Base-by-base conservation (phyloP, 2,888 invertebrate genomes). In the Parapristionchus giblindavisi region DNA sequence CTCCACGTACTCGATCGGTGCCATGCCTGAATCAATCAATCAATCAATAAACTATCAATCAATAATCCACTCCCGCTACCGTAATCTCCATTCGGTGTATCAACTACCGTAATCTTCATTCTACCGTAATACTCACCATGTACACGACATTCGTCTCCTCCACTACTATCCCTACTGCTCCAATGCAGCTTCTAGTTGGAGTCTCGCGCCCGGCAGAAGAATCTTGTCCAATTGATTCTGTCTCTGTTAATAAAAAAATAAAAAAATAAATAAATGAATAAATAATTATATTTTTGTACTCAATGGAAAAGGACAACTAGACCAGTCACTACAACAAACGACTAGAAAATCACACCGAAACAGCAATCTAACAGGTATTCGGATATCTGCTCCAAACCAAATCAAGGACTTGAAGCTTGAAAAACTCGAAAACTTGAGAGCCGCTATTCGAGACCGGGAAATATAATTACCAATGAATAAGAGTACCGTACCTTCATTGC, bases 401-500 rank as follows among this genome's bases (percentile, higher is more conserved):
- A n/a, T n/a, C n/a, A n/a, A n/a, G n/a, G n/a, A n/a, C n/a, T n/a
- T n/a, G n/a, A n/a, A n/a, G n/a, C n/a, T n/a, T n/a, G n/a, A n/a
- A n/a, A n/a, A n/a, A n/a, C n/a, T n/a, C n/a, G n/a, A n/a, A n/a
- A n/a, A n/a, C n/a, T n/a, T n/a, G n/a, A n/a, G n/a, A n/a, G n/a
- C n/a, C n/a, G n/a, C n/a, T n/a, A n/a, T n/a, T n/a, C n/a, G n/a
- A n/a, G n/a, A n/a, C n/a, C n/a, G n/a, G n/a, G n/a, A n/a, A n/a
- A n/a, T n/a, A n/a, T n/a, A n/a, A n/a, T n/a, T n/a, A n/a, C n/a
- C n/a, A n/a, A n/a, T n/a, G n/a, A n/a, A n/a, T n/a, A n/a, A n/a
- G n/a, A n/a, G n/a, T 56, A 61, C 52, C 52, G 40, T 71, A 73
- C 73, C 73, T 73, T 73, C 48, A 73, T 58, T 21, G 61, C 61